Percentiles rank a stretch among this genome's conserved stretches.
These are phyloP conservation scores for Amitus sp. DNA, from an alignment of 2,888 invertebrate genomes.

Conservation along the genomic window DNA sequence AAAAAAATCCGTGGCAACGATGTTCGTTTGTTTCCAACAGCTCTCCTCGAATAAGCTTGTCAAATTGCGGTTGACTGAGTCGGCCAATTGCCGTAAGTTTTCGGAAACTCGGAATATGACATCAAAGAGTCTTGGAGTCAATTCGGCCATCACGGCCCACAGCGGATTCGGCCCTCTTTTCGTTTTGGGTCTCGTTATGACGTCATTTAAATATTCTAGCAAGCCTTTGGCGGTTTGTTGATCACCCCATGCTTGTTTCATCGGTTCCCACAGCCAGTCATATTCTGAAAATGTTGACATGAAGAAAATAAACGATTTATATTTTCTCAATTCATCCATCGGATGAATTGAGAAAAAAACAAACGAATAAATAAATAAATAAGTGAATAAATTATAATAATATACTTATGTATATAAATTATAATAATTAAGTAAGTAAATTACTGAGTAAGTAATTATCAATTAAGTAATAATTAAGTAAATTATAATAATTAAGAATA, in stretches of 20 bases:
- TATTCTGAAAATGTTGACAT: slow-evolving; percentile 70
- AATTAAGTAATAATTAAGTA: too few species aligned
- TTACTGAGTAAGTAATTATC: too few species aligned
- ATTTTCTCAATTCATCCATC: too few species aligned
- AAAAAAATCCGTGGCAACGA: slow-evolving; percentile 68
- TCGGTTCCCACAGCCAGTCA: slow-evolving; percentile 72
- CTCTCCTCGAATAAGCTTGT: slow-evolving; percentile 63
- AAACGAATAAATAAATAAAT: too few species aligned
- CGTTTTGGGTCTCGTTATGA: slow-evolving; percentile 53
- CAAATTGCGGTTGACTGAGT: slow-evolving; percentile 64
- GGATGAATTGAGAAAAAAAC: too few species aligned
- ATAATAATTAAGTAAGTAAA: too few species aligned
- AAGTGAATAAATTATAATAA: too few species aligned
- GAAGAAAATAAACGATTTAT: too few species aligned
- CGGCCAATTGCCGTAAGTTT: slow-evolving; percentile 66
- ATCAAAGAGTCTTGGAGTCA: slow-evolving; percentile 67
- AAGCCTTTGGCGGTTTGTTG: slow-evolving; percentile 56
- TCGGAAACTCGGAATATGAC: slow-evolving; percentile 62
- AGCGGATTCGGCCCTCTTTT: slow-evolving; percentile 55
- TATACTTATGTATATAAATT: too few species aligned
- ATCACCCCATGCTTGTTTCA: slow-evolving; percentile 75
- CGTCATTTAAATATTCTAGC: slow-evolving; percentile 55
- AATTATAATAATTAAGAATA: too few species aligned
- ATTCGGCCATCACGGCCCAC: slow-evolving; percentile 66
- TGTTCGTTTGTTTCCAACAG: slow-evolving; percentile 65